phyloP scores from a whole-genome alignment of 2,113 vertebrate genomes.

The Ahaetulla prasina region DNA sequence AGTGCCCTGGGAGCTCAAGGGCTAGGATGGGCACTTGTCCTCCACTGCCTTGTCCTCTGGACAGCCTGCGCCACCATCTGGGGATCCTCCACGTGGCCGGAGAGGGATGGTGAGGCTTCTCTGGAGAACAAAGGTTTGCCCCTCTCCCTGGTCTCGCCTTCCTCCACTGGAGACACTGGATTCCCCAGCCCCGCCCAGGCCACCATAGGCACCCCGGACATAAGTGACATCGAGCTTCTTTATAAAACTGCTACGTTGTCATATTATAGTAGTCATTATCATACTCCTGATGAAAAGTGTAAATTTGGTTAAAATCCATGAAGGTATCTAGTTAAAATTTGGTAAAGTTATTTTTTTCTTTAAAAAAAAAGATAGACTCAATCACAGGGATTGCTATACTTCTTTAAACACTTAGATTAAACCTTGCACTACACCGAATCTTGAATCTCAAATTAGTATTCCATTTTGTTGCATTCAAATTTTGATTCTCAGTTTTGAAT shows the following conservation, averaged over 20 bases:
- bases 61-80: too few species aligned
- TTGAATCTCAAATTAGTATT: not conserved
- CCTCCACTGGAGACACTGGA: too few species aligned
- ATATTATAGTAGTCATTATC: not conserved
- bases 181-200: too few species aligned
- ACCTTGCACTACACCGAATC: not conserved
- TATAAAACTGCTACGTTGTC: not conserved
- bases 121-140: too few species aligned
- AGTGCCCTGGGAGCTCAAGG: too few species aligned
- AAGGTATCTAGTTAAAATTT: not conserved
- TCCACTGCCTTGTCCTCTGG: too few species aligned
- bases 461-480: not conserved
- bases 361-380: not conserved
- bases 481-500: not conserved
- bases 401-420: not conserved
- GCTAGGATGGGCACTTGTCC: too few species aligned
- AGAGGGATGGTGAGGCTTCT: too few species aligned
- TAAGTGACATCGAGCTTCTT: too few species aligned
- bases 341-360: not conserved
- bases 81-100: too few species aligned
- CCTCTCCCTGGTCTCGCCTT: too few species aligned
- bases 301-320: not conserved
- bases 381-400: not conserved
- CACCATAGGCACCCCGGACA: too few species aligned
- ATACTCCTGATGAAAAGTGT: not conserved